Evolutionary conservation across 2,113 vertebrate genomes (phyloP).

Genomic region (Oncorhynchus masou): DNA sequence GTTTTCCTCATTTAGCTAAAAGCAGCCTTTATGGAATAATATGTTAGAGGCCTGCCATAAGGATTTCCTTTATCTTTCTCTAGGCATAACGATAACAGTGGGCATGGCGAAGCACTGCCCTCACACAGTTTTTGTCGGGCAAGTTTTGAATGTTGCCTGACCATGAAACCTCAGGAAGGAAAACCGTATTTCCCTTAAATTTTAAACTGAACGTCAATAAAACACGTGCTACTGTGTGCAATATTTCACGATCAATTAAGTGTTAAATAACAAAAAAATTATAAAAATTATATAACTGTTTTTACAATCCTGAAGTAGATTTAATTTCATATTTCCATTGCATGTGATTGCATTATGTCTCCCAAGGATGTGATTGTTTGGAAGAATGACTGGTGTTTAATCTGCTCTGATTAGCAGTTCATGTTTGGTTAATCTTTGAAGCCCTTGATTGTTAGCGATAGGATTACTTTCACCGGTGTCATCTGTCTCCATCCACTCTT

Average conservation of each 20-base stretch:
- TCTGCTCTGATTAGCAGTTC: slow-evolving; percentile 43
- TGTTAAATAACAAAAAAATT: neutral
- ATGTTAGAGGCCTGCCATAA: neutral
- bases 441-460: slow-evolving; percentile 36
- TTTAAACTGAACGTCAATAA: neutral
- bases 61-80: neutral
- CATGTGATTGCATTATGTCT: neutral
- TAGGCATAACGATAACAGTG: neutral
- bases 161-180: neutral
- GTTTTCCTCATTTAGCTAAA: no score
- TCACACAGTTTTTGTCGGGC: neutral
- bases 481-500: slow-evolving; percentile 20
- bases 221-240: neutral
- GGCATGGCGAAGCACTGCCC: neutral
- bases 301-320: neutral
- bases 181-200: neutral
- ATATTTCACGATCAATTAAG: neutral
- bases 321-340: neutral
- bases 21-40: no score
- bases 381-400: slow-evolving; percentile 32
- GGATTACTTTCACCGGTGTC: slow-evolving; percentile 27
- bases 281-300: neutral
- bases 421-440: slow-evolving; percentile 41
- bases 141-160: neutral
- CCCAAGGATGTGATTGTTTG: neutral